Conservation (phyloP, 2,113 vertebrate species). For the Chrysochloris asiatica region DNA sequence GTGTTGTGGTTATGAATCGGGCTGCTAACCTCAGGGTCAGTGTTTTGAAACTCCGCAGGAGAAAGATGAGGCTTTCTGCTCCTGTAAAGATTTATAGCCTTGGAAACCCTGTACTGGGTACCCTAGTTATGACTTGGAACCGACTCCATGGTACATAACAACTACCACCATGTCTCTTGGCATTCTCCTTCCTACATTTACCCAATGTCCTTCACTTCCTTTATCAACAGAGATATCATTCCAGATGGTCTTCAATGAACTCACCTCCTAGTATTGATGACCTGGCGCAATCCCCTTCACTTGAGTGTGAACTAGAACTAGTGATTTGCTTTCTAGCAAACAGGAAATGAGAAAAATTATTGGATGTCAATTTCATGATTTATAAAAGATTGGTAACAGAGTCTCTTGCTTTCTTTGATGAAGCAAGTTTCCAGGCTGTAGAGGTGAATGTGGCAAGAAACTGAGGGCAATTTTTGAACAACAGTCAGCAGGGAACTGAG, state of each 20-base stretch:
- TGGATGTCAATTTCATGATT: neutral
- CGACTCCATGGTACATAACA: too few species aligned
- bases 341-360: neutral
- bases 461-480: neutral
- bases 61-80: too few species aligned
- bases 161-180: neutral
- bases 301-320: neutral
- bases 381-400: neutral
- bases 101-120: too few species aligned
- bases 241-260: neutral
- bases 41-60: too few species aligned
- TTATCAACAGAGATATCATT: neutral
- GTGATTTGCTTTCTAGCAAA: conserved; percentile 17
- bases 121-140: too few species aligned
- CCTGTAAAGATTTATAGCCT: too few species aligned
- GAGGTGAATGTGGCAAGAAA: neutral
- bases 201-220: neutral
- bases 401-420: neutral
- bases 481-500: neutral
- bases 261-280: neutral
- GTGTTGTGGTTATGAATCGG: too few species aligned
- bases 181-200: neutral
- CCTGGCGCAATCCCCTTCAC: neutral
- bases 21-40: too few species aligned
- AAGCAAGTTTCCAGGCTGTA: neutral